Percentiles rank a stretch among this genome's conserved stretches.
phyloP scores from a whole-genome alignment of 2,888 invertebrate genomes.

The Apantesis nais region DNA sequence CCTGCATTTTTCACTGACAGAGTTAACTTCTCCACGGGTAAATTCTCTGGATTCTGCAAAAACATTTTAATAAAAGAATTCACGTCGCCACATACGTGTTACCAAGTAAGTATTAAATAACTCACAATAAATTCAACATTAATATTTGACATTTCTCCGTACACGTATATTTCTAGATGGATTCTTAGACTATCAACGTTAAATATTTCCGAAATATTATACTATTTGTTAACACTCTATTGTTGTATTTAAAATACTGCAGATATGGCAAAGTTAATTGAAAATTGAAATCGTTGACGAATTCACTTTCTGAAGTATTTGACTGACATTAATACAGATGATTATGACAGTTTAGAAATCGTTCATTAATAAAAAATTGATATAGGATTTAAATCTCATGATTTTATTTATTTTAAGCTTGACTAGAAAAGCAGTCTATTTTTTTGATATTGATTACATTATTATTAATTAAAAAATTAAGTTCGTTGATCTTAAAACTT shows the following conservation, averaged over 20 bases:
- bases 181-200: background rate
- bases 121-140: constrained; percentile 58
- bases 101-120: constrained; percentile 20
- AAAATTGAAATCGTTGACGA: constrained; percentile 44
- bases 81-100: constrained; percentile 4
- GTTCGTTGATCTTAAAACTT: too few relatives aligned
- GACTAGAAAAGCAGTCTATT: too few relatives aligned
- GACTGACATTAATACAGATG: constrained; percentile 17
- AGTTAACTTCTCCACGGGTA: constrained; percentile 82
- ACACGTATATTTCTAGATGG: background rate
- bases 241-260: constrained; percentile 15
- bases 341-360: constrained; percentile 11
- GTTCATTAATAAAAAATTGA: background rate
- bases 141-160: constrained; percentile 49
- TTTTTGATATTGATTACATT: too few relatives aligned
- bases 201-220: constrained; percentile 8
- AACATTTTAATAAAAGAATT: constrained; percentile 34
- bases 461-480: too few relatives aligned
- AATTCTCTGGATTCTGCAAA: constrained; percentile 85
- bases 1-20: constrained; percentile 81
- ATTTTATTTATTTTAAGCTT: too few relatives aligned
- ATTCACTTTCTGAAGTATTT: constrained; percentile 28
- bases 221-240: background rate
- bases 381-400: too few relatives aligned
- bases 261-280: constrained; percentile 17